Evolutionary conservation across 2,797 vertebrate genomes (phyloP), one percentile per base, ranked within the genome.

Genomic region (Poecilia gillii): DNA sequence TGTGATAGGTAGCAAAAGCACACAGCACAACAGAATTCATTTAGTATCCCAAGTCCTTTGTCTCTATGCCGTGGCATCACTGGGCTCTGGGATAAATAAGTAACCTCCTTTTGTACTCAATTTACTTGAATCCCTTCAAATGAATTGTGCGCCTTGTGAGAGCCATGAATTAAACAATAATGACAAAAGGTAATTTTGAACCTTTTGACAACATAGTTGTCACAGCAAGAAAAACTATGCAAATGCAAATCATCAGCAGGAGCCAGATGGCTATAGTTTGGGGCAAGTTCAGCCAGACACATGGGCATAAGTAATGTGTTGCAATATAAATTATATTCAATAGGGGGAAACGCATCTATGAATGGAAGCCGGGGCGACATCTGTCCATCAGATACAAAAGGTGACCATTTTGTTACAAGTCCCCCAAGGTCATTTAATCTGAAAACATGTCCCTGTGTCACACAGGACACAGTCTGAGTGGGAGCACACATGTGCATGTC

Each of bases 261-360:
- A 92, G 90, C 92, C 95, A 96, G 95, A 96, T 96, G 95, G 94
- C 84, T 85, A 49, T 90, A 90, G 91, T 90, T 94, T 93, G 85
- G 88, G 93, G 88, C 77, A 93, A 95, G 95, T 94, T 94, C 91
- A 92, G 76, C 93, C 90, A 92, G 92, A 90, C 85, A 83, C 55
- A 33, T 31, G 20, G 84, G 89, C 91, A 91, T 93, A 93, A 93
- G 89, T 93, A 93, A 94, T 90, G 85, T 72, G 74, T 85, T 78
- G 81, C 82, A 90, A 90, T 90, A 93, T 90, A 92, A 93, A 93
- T 90, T 89, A 92, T 89, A 87, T 86, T 76, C 75, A 75, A 93
- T 92, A 93, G 86, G 92, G 88, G 88, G 92, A 80, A 90, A 86
- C 51, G 57, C 31, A 76, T 82, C 62, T 73, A 80, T 74, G 85